Evolutionary conservation across 2,113 vertebrate species (phyloP), one percentile per base, ranked within the genome.

Genomic region (Tachysurus vachellii): DNA sequence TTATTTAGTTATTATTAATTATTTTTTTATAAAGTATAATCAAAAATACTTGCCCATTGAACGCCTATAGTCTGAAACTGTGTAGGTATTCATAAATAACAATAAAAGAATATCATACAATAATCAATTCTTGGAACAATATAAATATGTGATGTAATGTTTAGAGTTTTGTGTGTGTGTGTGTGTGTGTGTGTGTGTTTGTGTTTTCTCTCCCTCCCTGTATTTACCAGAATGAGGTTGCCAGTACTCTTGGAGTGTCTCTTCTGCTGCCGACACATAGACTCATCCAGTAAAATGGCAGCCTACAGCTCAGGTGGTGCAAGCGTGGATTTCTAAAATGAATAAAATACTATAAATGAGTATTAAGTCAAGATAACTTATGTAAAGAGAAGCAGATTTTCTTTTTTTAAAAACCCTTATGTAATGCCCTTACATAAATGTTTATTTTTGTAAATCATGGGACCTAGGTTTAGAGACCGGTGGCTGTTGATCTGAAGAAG

Each of bases 181-280:
- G 36, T 36, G 36, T 36, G 36, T 31, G 64, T 68, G 64, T 70
- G 66, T 70, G 66, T 70, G 71, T 75, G n/a, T 79, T n/a, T 54
- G 21, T 82, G 10, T 54, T 54, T 21, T 26, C 0, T 75, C 47
- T 31, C 8, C 10, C 28, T 54, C 21, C 28, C 31, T 75, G 80
- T 71, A 12, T 88, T 88, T 82, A 88, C 31, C 91, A 95, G 95
- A 95, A 95, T 19, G 86, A 93, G 1, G 91, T 92, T 57, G 95
- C 92, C 2, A 89, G 87, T 71, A 91, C 12, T 16, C 75, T 94
- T 2, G 92, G 91, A 0, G 94, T 93, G n/a, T 90, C 16, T 53
- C 82, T 80, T 0, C 91, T 94, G 66, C 86, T 95, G 87, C 93
- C 94, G 0, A 92, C 88, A 44, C 87, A 94, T 85, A 91, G 89